A percentile compares a stretch with the other conserved stretches of the same genome.
Conservation (phyloP, 2,888 invertebrate genomes). For the Synanthedon tipuliformis region DNA sequence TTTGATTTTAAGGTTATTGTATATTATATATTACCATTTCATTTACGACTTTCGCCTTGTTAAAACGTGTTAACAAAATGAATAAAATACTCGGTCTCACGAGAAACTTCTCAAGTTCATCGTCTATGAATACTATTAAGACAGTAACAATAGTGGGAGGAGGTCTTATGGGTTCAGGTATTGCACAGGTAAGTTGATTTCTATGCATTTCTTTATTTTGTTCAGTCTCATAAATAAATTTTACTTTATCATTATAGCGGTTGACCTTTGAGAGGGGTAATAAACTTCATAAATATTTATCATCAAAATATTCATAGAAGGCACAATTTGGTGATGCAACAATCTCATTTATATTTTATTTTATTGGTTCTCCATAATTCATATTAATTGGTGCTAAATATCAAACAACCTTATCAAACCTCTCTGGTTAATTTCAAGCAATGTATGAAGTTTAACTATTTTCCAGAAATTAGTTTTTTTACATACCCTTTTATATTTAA, state of each 20-base stretch:
- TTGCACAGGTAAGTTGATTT: slow-evolving; percentile 78
- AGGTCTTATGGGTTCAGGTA: slow-evolving; percentile 90
- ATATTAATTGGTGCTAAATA: no score
- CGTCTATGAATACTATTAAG: slow-evolving; percentile 72
- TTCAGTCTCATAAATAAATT: not conserved
- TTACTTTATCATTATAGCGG: not conserved
- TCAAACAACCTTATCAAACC: no score
- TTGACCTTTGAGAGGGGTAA: not conserved
- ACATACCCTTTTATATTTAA: no score
- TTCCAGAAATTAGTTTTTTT: no score
- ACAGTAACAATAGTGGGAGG: slow-evolving; percentile 88
- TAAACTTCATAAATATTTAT: not conserved
- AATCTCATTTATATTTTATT: no score
- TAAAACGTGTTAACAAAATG: slow-evolving; percentile 22
- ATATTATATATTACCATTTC: slow-evolving; percentile 1
- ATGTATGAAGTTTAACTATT: no score
- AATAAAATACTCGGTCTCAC: slow-evolving; percentile 41
- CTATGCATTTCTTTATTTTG: not conserved
- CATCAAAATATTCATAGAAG: no score
- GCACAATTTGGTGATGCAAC: no score
- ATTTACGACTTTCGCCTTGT: no score
- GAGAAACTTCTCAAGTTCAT: slow-evolving; percentile 50
- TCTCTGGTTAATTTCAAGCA: no score
- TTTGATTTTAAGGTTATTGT: slow-evolving; percentile 3
- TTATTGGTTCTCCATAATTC: no score